A percentile compares a stretch with the other conserved stretches of the same genome.
These are phyloP conservation scores for Orthosia gracilis DNA, from an alignment of 2,888 invertebrate species.

Conservation along the genomic window DNA sequence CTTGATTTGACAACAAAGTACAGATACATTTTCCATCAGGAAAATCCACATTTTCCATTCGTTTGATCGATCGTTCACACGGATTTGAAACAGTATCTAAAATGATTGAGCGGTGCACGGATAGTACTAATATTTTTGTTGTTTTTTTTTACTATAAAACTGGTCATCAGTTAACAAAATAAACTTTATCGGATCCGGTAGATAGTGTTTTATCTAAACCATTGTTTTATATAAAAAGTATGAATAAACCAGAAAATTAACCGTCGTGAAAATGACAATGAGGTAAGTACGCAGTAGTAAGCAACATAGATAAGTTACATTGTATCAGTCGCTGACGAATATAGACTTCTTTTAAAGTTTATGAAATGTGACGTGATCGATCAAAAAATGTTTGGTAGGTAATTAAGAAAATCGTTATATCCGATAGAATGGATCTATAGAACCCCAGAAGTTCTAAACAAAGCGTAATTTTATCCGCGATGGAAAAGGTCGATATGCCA, in stretches of 20 bases:
- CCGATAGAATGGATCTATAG: too few relatives aligned
- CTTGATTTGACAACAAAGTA: slow-evolving; percentile 14
- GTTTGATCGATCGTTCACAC: slow-evolving; percentile 36
- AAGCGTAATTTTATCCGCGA: too few relatives aligned
- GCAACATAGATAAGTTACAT: too few relatives aligned
- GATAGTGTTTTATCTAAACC: background rate
- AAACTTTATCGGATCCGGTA: background rate
- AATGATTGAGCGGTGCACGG: slow-evolving; percentile 44
- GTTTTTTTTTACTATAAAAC: background rate
- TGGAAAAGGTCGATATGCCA: too few relatives aligned
- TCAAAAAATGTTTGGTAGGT: too few relatives aligned
- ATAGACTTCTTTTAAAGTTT: too few relatives aligned
- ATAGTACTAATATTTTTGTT: background rate
- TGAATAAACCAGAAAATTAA: too few relatives aligned
- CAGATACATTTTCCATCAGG: background rate
- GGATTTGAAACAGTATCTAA: slow-evolving; percentile 30
- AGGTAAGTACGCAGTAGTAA: too few relatives aligned
- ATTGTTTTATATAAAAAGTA: background rate
- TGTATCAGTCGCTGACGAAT: too few relatives aligned
- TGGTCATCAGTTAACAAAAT: background rate
- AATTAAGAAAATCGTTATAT: too few relatives aligned
- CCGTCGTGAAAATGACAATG: background rate
- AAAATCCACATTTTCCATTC: slow-evolving; percentile 31
- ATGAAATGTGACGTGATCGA: too few relatives aligned
- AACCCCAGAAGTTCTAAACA: too few relatives aligned